Conservation (phyloP, 2,113 vertebrate genomes). For the Genyomyrus donnyi region DNA sequence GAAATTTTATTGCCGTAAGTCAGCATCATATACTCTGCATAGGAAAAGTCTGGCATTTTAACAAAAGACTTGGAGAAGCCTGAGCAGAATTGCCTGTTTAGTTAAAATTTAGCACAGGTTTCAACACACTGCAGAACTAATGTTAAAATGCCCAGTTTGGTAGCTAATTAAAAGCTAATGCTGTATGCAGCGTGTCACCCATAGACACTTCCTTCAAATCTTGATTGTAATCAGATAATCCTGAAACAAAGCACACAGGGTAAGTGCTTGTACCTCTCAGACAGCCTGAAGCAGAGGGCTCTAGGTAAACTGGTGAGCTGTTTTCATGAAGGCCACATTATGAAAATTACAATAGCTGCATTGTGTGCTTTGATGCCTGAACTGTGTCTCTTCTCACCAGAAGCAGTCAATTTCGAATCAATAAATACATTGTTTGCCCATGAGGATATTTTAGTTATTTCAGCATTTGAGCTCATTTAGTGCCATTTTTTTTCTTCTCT, state of each 20-base stretch:
- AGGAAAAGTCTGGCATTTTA: background rate
- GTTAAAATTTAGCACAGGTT: background rate
- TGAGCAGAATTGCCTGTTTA: background rate
- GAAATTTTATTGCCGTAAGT: background rate
- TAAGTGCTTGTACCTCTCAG: background rate
- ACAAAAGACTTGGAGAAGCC: background rate
- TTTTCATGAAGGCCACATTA: conserved; percentile 12
- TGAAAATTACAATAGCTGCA: conserved; percentile 13
- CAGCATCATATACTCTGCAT: background rate
- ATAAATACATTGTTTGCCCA: conserved; percentile 12
- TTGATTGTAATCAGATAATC: background rate
- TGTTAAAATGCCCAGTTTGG: background rate
- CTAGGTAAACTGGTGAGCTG: background rate
- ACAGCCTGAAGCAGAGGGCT: background rate
- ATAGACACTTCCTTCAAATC: background rate
- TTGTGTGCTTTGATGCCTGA: conserved; percentile 10
- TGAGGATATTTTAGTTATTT: conserved; percentile 18
- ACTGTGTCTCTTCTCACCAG: background rate
- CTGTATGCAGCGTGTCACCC: background rate
- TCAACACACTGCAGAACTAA: background rate
- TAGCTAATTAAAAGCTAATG: background rate
- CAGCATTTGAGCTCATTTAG: conserved; percentile 10
- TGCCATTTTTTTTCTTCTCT: background rate
- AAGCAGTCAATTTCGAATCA: conserved; percentile 6
- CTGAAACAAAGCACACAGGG: background rate